These are phyloP conservation scores for Gephyroberyx darwinii DNA, from an alignment of 2,797 vertebrate genomes.

Conservation along the genomic window DNA sequence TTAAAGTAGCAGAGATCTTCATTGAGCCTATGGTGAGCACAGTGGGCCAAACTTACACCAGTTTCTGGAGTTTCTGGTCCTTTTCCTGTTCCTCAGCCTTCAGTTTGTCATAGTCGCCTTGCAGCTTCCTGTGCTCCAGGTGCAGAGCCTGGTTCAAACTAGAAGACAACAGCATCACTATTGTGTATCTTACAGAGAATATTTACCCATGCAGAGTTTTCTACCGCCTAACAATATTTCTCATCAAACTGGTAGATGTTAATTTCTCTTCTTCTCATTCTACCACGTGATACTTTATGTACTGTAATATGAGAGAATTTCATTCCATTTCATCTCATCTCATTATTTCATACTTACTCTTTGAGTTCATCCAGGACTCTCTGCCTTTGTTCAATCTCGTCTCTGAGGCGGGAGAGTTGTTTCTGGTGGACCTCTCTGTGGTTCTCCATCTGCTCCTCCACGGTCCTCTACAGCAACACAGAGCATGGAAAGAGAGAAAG, in stretches of 20 bases:
- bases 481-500: not conserved
- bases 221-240: not conserved
- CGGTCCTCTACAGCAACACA: slow-evolving; percentile 81
- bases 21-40: not conserved
- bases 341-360: slow-evolving; percentile 80
- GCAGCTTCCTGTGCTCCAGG: slow-evolving; percentile 90
- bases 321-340: not conserved
- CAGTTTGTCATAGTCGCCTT: slow-evolving; percentile 89
- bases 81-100: slow-evolving; percentile 89
- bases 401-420: slow-evolving; percentile 92
- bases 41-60: slow-evolving; percentile 83
- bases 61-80: slow-evolving; percentile 89
- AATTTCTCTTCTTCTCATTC: too few relatives aligned
- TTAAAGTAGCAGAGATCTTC: too few relatives aligned
- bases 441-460: slow-evolving; percentile 97
- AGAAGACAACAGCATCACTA: slow-evolving; percentile 24
- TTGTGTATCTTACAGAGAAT: not conserved
- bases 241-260: too few relatives aligned
- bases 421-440: slow-evolving; percentile 95
- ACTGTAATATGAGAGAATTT: not conserved
- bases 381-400: slow-evolving; percentile 94
- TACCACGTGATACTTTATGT: too few relatives aligned
- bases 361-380: slow-evolving; percentile 88
- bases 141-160: slow-evolving; percentile 92
- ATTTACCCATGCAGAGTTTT: not conserved